Evolutionary conservation across 2,113 vertebrate species (phyloP).

Genomic region (Chaetorhynchus papuensis): DNA sequence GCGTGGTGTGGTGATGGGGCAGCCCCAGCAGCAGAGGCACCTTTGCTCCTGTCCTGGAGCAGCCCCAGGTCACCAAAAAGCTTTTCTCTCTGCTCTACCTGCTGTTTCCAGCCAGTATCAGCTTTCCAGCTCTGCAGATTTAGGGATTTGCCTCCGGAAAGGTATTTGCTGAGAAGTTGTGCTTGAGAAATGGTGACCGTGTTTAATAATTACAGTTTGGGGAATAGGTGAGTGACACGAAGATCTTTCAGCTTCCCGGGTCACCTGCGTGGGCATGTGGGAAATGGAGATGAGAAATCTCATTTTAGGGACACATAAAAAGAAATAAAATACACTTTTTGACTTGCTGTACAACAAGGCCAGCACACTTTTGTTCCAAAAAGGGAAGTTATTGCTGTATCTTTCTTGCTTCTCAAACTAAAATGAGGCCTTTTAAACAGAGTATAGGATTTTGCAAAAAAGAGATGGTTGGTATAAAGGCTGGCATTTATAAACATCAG

Average conservation of each 20-base stretch:
- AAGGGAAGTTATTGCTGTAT: not conserved
- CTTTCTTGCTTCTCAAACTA: not conserved
- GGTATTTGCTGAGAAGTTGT: not conserved
- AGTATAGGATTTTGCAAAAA: not conserved
- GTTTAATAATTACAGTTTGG: not conserved
- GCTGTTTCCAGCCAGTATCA: not conserved
- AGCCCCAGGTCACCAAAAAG: not conserved
- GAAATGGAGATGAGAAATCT: not conserved
- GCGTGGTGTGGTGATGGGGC: not conserved
- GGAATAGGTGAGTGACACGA: not conserved
- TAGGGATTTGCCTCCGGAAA: not conserved
- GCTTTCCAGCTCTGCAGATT: not conserved
- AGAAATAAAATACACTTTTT: not conserved
- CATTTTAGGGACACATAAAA: not conserved
- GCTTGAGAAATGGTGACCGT: accelerated
- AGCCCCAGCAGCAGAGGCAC: accelerated
- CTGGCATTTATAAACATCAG: not conserved
- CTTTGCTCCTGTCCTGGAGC: not conserved
- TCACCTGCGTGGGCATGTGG: accelerated
- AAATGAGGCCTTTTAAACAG: not conserved
- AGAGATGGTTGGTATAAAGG: not conserved
- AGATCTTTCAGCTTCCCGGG: not conserved
- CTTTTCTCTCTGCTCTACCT: not conserved
- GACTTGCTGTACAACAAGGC: no score
- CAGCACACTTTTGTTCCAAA: not conserved